Percentiles rank a stretch among this genome's conserved stretches.
Conservation (phyloP, 2,797 vertebrate genomes). For the Leptoclinus maculatus region DNA sequence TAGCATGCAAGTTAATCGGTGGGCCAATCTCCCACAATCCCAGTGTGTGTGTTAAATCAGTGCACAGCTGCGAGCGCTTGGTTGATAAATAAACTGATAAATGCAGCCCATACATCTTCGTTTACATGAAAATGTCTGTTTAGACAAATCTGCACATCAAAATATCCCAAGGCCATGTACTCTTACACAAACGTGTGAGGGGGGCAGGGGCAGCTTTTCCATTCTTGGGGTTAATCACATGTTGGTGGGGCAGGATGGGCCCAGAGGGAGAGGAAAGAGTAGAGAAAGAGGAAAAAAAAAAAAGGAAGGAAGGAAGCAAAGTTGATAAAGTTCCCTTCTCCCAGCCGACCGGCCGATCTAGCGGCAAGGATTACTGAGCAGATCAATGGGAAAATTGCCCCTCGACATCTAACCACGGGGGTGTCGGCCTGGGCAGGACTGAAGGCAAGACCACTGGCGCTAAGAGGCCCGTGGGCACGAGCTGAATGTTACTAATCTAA, state of each 20-base stretch:
- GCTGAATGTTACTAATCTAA: constrained; percentile 32
- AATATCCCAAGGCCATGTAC: constrained; percentile 57
- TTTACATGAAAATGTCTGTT: constrained; percentile 51
- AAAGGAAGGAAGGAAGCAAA: not conserved
- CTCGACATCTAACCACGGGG: constrained; percentile 29
- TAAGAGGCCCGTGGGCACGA: constrained; percentile 15
- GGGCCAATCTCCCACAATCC: constrained; percentile 31
- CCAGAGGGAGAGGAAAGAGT: not conserved
- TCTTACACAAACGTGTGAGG: constrained; percentile 30
- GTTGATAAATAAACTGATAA: constrained; percentile 41
- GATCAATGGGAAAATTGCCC: constrained; percentile 46
- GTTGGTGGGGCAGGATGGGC: constrained; percentile 21
- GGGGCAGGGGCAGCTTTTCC: constrained; percentile 39
- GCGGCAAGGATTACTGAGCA: constrained; percentile 17
- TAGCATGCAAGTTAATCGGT: constrained; percentile 28
- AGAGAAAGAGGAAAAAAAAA: not conserved
- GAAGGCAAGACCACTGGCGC: constrained; percentile 19
- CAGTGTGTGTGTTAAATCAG: constrained; percentile 32
- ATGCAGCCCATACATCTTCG: constrained; percentile 40
- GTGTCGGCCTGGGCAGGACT: constrained; percentile 16
- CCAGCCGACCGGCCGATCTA: not conserved
- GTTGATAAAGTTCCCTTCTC: constrained; percentile 14
- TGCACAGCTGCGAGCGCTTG: constrained; percentile 30
- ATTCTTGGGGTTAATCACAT: constrained; percentile 61
- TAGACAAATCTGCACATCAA: constrained; percentile 41